Conservation (phyloP, 2,888 invertebrate species). For the Xylota sylvarum region DNA sequence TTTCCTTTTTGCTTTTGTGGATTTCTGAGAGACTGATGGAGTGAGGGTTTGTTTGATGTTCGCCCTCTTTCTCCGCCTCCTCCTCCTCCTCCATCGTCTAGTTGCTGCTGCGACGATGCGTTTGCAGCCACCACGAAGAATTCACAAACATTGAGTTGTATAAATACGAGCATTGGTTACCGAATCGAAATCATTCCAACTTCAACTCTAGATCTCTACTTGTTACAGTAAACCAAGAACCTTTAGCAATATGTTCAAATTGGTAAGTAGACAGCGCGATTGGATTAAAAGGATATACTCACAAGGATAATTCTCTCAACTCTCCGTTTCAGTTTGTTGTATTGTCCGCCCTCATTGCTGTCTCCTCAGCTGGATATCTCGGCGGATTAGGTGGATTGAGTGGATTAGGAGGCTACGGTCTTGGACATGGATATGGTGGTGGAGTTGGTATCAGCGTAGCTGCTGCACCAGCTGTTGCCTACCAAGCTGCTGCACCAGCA, state of each 20-base stretch:
- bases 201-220: conserved; percentile 79
- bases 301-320: conserved; percentile 59
- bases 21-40: conserved; percentile 57
- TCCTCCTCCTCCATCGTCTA: conserved; percentile 29
- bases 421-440: conserved; percentile 80
- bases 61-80: conserved; percentile 31
- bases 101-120: conserved; percentile 27
- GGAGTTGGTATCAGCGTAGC: conserved; percentile 79
- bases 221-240: conserved; percentile 79
- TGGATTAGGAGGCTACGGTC: conserved; percentile 80
- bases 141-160: conserved; percentile 79
- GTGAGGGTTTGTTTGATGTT: conserved; percentile 63
- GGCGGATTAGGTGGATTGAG: conserved; percentile 80
- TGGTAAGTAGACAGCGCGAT: conserved; percentile 82
- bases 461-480: conserved; percentile 78
- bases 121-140: conserved; percentile 47
- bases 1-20: conserved; percentile 64
- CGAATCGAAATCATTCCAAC: conserved; percentile 83
- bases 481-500: conserved; percentile 79
- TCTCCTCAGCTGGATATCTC: conserved; percentile 84
- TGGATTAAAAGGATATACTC: conserved; percentile 76
- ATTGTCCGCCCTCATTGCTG: conserved; percentile 85
- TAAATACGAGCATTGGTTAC: conserved; percentile 83
- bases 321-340: conserved; percentile 80
- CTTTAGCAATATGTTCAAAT: conserved; percentile 84